These are phyloP conservation scores for Scaptodrosophila lebanonensis DNA, from an alignment of 1,140 invertebrate genomes.

Conservation along the genomic window DNA sequence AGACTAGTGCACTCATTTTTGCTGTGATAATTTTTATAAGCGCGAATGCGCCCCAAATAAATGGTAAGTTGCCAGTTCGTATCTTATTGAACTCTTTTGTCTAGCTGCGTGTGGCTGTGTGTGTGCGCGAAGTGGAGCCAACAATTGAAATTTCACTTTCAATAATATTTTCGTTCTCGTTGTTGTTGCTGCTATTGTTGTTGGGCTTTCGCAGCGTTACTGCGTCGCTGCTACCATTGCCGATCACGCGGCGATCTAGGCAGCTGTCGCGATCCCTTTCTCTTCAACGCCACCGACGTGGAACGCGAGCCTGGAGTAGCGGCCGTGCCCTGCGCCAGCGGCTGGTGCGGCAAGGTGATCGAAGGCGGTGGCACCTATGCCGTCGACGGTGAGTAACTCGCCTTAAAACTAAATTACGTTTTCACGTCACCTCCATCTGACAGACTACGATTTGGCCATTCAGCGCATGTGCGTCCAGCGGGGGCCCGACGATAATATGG, in stretches of 20 bases:
- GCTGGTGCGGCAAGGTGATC: constrained; percentile 95
- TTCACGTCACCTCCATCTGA: not conserved
- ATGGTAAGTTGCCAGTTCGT: constrained; percentile 28
- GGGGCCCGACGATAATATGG: constrained; percentile 90
- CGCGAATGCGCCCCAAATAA: constrained; percentile 8
- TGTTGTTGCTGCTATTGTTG: too few relatives aligned
- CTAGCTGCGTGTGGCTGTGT: constrained; percentile 7
- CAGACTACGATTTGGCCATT: constrained; percentile 90
- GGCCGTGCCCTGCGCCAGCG: constrained; percentile 89
- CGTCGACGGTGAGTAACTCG: constrained; percentile 78
- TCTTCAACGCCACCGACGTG: constrained; percentile 85
- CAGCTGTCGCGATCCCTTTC: constrained; percentile 92
- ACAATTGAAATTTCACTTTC: constrained; percentile 14
- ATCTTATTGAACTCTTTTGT: constrained; percentile 36
- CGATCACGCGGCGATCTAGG: constrained; percentile 91
- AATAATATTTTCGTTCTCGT: not conserved
- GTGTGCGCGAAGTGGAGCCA: constrained; percentile 19
- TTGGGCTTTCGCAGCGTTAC: constrained; percentile 78
- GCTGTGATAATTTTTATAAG: constrained; percentile 30
- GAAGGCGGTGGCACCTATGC: constrained; percentile 86
- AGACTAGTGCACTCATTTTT: constrained; percentile 20
- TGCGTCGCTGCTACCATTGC: constrained; percentile 87
- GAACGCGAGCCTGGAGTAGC: constrained; percentile 84
- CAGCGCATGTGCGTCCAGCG: constrained; percentile 91
- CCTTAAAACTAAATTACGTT: constrained; percentile 14